Evolutionary conservation across 2,888 invertebrate genomes (phyloP).

Genomic region (Trichogramma evanescens): DNA sequence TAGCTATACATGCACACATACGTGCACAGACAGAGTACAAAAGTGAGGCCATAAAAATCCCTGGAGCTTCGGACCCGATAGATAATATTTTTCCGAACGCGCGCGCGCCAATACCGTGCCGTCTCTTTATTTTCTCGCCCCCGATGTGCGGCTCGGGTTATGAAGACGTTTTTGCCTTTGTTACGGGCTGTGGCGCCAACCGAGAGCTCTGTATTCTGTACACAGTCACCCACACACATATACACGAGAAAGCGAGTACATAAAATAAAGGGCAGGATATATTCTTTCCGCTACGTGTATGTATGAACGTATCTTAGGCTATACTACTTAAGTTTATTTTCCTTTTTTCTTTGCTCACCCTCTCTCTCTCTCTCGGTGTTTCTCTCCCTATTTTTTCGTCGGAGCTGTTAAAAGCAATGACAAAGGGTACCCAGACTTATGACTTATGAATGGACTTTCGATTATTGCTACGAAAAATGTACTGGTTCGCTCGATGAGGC

Average conservation of each 20-base stretch:
- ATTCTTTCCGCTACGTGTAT: not conserved
- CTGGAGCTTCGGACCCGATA: constrained; percentile 1
- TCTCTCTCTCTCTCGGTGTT: not conserved
- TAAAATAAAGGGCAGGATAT: not conserved
- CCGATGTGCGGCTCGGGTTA: not conserved
- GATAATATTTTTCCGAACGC: constrained; percentile 15
- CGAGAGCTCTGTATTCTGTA: not conserved
- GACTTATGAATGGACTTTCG: too few species aligned
- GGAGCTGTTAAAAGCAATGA: not conserved
- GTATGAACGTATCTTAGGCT: not conserved
- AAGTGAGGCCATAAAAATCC: constrained; percentile 18
- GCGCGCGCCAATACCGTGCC: not conserved
- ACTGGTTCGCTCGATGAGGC: too few species aligned
- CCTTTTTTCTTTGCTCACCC: not conserved
- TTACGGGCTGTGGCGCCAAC: too few species aligned
- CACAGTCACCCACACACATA: not conserved
- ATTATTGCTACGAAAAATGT: too few species aligned
- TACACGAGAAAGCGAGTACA: not conserved
- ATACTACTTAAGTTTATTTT: constrained; percentile 12
- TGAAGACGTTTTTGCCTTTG: too few species aligned
- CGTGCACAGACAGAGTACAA: not conserved
- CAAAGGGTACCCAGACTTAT: too few species aligned
- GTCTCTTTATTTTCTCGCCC: constrained; percentile 13
- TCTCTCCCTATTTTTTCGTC: not conserved
- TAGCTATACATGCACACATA: not conserved